Evolutionary conservation across 2,888 invertebrate genomes (phyloP), one percentile per base, ranked within the genome.

Genomic region (Encarsia formosa): DNA sequence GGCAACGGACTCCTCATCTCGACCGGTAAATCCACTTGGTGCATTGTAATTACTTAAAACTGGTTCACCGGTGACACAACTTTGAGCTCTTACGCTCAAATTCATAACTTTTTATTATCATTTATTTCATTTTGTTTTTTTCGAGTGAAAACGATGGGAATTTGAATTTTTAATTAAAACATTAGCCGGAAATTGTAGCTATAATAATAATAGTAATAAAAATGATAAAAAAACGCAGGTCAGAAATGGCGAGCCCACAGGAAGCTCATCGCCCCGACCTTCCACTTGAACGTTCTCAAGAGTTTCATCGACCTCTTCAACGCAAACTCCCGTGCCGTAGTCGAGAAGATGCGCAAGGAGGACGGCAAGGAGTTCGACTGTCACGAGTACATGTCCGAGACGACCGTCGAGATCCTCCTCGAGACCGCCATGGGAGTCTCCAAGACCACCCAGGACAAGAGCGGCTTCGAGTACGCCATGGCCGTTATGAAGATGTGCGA

Each of bases 401-500:
- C 87, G 58, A 89, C 89, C 5, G 88, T 90, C 5, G 89, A 89
- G 74, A 90, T 90, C 65, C 79, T 90, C 56, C 76, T 86, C 59
- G 90, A 91, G 79, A 91, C 91, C 31, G 91, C 89, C 1, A 91
- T 91, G 91, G 91, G 91, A 44, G 90, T 91, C 0, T 88, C 86
- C 63, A 89, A 88, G 70, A 82, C 80, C 58, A 88, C 89, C 1
- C 90, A 90, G 74, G 87, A 86, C 61, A 83, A 84, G 68, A 88
- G 87, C 58, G 88, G 89, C 32, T 87, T 84, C 64, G 90, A 90
- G 73, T 91, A 90, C 63, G 90, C 90, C 1, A 84, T 88, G 83
- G 90, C 90, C 57, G 90, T 91, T 4, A 90, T 90, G 89, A 88
- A 90, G 68, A 88, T 91, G 88, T 89, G 88, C 65, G 88, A 89